Percentiles rank a stretch among this genome's conserved stretches.
Conservation (phyloP, 1,140 invertebrate genomes). For the Leptopilina clavipes region DNA sequence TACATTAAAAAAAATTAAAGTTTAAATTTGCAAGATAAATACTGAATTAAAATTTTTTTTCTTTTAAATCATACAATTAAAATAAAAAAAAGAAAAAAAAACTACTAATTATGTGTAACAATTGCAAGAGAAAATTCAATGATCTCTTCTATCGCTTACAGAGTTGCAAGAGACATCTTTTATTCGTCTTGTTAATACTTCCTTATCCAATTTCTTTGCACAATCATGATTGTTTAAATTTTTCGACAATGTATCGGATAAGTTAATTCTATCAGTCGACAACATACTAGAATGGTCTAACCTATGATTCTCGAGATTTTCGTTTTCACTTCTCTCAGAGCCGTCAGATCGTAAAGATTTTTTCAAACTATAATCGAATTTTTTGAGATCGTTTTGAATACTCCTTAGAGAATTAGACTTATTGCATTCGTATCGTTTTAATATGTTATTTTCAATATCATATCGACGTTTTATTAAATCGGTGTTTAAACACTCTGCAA, state of each 20-base stretch:
- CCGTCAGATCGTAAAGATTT: constrained; percentile 66
- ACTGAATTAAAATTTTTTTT: neutral
- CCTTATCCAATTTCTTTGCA: constrained; percentile 60
- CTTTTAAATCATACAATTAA: constrained; percentile 2
- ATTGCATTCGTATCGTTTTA: constrained; percentile 62
- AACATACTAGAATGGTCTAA: constrained; percentile 52
- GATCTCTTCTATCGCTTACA: constrained; percentile 62
- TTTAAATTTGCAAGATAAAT: no score
- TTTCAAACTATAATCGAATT: constrained; percentile 67
- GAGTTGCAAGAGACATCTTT: constrained; percentile 65
- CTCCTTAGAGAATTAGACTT: constrained; percentile 61
- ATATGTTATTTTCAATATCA: constrained; percentile 66
- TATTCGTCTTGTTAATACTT: constrained; percentile 61
- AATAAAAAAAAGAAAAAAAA: neutral
- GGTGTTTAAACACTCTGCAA: constrained; percentile 63
- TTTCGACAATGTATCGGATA: constrained; percentile 62
- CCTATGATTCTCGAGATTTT: constrained; percentile 65
- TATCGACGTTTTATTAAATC: constrained; percentile 66
- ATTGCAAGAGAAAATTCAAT: constrained; percentile 45
- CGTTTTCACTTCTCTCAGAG: constrained; percentile 63
- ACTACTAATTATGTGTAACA: neutral
- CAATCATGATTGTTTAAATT: constrained; percentile 68
- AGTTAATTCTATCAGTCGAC: constrained; percentile 57
- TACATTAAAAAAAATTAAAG: no score
- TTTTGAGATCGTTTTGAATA: constrained; percentile 70